phyloP scores from a whole-genome alignment of 2,888 invertebrate genomes.

The Oxytorus armatus region DNA sequence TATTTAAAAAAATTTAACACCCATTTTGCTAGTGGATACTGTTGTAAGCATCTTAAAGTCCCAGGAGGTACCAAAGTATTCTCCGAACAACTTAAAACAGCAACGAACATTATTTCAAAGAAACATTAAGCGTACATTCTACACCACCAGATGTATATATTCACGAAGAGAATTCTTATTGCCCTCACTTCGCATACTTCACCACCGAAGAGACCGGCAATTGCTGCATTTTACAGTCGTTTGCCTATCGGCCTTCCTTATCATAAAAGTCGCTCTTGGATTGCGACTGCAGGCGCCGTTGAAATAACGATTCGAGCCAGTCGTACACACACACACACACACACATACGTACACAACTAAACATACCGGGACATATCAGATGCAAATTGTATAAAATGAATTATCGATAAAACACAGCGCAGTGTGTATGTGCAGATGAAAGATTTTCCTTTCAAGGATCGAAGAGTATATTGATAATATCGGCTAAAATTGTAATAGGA shows the following conservation, averaged over 20 bases:
- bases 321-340: background rate
- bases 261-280: conserved; percentile 27
- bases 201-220: conserved; percentile 8
- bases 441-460: conserved; percentile 26
- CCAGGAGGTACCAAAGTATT: background rate
- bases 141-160: background rate
- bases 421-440: background rate
- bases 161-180: conserved; percentile 23
- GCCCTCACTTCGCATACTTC: conserved; percentile 28
- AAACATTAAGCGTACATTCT: conserved; percentile 12
- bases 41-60: background rate
- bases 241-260: conserved; percentile 40
- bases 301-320: conserved; percentile 45
- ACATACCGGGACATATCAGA: background rate
- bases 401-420: conserved; percentile 20
- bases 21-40: background rate
- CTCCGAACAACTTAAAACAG: background rate
- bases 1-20: background rate
- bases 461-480: conserved; percentile 13
- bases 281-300: conserved; percentile 18
- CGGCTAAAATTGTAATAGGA: conserved; percentile 10
- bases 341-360: background rate
- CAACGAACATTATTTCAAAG: background rate
- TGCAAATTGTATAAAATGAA: conserved; percentile 43
- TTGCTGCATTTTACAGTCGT: conserved; percentile 19